Conservation (phyloP, 2,113 vertebrate species). For the Equus quagga region DNA sequence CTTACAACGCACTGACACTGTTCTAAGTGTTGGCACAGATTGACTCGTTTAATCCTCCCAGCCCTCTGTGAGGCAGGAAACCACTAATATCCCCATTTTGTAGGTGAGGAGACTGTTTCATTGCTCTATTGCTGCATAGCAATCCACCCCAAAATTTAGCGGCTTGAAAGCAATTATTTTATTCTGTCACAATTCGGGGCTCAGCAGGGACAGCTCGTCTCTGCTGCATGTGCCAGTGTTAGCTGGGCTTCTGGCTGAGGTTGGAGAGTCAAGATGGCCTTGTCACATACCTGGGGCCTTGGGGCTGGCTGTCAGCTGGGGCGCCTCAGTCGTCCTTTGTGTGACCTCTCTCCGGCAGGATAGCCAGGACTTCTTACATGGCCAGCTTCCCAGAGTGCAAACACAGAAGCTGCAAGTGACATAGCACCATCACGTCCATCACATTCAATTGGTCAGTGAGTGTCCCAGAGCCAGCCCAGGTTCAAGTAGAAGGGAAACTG, state of each 20-base stretch:
- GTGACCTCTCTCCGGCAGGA: not conserved
- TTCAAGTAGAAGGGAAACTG: not conserved
- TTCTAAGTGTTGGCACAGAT: not conserved
- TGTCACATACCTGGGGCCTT: not conserved
- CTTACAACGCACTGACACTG: accelerated
- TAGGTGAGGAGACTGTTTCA: not conserved
- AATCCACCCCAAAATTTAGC: not conserved
- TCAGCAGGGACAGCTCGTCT: not conserved
- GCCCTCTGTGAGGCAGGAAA: not conserved
- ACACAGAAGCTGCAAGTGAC: not conserved
- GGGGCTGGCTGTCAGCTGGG: not conserved
- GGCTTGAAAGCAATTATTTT: not conserved
- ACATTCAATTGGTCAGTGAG: not conserved
- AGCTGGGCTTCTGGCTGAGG: not conserved
- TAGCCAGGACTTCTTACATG: not conserved
- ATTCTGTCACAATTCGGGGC: not conserved
- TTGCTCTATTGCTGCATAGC: not conserved
- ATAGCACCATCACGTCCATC: not conserved
- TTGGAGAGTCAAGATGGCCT: not conserved
- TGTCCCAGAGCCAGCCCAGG: not conserved
- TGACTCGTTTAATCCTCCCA: not conserved
- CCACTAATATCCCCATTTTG: not conserved
- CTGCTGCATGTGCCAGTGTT: not conserved
- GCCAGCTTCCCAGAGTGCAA: not conserved
- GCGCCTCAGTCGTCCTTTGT: not conserved